Evolutionary conservation across 2,888 invertebrate species (phyloP), one percentile per base, ranked within the genome.

Genomic region (Drosophila emarginata): DNA sequence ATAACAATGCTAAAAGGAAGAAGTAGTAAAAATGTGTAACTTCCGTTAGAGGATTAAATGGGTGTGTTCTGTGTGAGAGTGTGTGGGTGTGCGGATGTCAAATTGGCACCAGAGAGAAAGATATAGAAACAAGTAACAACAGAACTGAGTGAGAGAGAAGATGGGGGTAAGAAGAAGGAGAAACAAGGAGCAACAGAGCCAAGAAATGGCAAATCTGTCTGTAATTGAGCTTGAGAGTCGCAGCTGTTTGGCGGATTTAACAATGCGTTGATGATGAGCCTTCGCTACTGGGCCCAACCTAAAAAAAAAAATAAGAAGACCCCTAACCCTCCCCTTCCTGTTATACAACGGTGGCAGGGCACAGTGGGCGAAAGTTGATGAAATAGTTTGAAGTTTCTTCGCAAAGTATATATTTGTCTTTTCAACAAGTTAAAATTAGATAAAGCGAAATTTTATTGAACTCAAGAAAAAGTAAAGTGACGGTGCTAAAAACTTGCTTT

Each of bases 221-320:
- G 79, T 79, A 79, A 79, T 79, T 79, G 76, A 71, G 78, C 70
- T 68, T 59, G 67, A 66, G 72, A 73, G 77, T 77, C 80, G 36
- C 80, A 80, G 78, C 71, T 80, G 79, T 62, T 77, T 69, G 37
- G 61, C 57, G 79, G 77, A 76, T 74, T 79, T 79, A 78, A 69
- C 77, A 78, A 78, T 79, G 78, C 78, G 79, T 71, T 80, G 79
- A 79, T 78, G 79, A 76, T 78, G 78, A 78, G 76, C 78, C 72
- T 4, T 18, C 50, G 59, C 58, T 45, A 40, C 23, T 36, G 39
- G 26, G 14, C 40, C 61, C 28, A n/a, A 40, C 32, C 56, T 52
- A 51, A 50, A 23, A n/a, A n/a, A n/a, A n/a, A 23, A 23, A 2
- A 2, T 23, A 23, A 2, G 23, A 23, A 56, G 9, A 3, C 40